Base-by-base conservation (phyloP, 1,140 invertebrate species). In the Nomia melanderi region DNA sequence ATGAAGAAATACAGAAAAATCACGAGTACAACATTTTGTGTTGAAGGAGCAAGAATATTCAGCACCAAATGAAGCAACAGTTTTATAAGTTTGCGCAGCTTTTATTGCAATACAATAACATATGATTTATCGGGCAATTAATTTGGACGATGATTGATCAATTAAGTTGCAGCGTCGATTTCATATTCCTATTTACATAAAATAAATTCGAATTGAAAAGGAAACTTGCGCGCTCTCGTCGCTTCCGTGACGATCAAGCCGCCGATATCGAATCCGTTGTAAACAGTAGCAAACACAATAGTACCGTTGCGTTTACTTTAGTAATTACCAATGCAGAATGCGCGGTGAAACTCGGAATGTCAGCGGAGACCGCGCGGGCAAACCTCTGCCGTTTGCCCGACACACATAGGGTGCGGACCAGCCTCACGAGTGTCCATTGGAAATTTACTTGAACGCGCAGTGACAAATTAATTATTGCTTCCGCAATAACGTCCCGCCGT, bases 391-490 rank as follows among this genome's bases (percentile, higher is more conserved):
- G 74, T 65, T 77, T 75, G 74, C 44, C 50, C 41, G 66, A 20
- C 54, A 36, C 17, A 44, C 71, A 74, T 33, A 33, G 64, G 33
- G 20, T 53, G 60, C 27, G 27, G 44, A 20, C n/a, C 20, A 50
- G 2, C 14, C 54, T 8, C 59, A 65, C 33, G 63, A 39, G 44
- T 47, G 56, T 27, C 20, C 56, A 75, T 50, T 76, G 75, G 79
- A 82, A 81, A 85, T 84, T 84, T 78, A 44, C 31, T 73, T 50
- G 56, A 69, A 62, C 71, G 53, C 31, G 27, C 67, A 69, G 67
- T 79, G 67, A 82, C 79, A 82, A 85, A 85, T 85, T 85, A 79
- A 85, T 44, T 82, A 85, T 85, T 76, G 72, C 59, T 85, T 85
- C 73, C 72, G 67, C 44, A 62, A 76, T 62, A 82, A 62, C 66